Evolutionary conservation across 1,140 invertebrate genomes (phyloP).

Genomic region (Orius insidiosus): DNA sequence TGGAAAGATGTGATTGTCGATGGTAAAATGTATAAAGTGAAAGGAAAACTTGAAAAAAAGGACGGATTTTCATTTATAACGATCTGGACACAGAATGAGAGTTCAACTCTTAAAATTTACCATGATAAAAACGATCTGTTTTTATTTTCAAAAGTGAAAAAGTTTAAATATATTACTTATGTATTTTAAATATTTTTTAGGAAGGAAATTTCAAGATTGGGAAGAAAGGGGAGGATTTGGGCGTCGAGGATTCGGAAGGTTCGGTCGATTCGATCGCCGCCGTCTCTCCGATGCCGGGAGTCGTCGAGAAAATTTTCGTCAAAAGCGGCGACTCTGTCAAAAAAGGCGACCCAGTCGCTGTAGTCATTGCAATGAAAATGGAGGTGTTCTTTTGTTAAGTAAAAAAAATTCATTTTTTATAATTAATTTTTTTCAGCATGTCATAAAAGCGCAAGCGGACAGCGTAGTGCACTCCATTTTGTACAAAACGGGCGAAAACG

Average conservation of each 20-base stretch:
- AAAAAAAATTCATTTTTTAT: slow-evolving; percentile 7
- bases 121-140: not conserved
- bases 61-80: not conserved
- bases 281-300: slow-evolving; percentile 85
- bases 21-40: slow-evolving; percentile 20
- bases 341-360: slow-evolving; percentile 67
- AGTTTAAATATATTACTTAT: not conserved
- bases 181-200: slow-evolving; percentile 1
- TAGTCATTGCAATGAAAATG: slow-evolving; percentile 99
- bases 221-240: not conserved
- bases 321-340: slow-evolving; percentile 58
- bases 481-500: slow-evolving; percentile 60
- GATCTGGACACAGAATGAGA: too few relatives aligned
- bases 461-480: slow-evolving; percentile 57
- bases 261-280: slow-evolving; percentile 30
- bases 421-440: slow-evolving; percentile 39
- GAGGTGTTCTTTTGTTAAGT: too few relatives aligned
- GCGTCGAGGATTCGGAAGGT: not conserved
- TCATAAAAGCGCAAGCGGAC: slow-evolving; percentile 61
- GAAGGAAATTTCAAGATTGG: slow-evolving; percentile 5
- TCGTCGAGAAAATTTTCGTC: slow-evolving; percentile 81
- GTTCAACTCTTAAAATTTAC: too few relatives aligned
- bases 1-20: slow-evolving; percentile 29
- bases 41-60: slow-evolving; percentile 2
- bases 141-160: not conserved